Evolutionary conservation across 2,797 vertebrate genomes (phyloP).

Genomic region (Micrastur ruficollis): DNA sequence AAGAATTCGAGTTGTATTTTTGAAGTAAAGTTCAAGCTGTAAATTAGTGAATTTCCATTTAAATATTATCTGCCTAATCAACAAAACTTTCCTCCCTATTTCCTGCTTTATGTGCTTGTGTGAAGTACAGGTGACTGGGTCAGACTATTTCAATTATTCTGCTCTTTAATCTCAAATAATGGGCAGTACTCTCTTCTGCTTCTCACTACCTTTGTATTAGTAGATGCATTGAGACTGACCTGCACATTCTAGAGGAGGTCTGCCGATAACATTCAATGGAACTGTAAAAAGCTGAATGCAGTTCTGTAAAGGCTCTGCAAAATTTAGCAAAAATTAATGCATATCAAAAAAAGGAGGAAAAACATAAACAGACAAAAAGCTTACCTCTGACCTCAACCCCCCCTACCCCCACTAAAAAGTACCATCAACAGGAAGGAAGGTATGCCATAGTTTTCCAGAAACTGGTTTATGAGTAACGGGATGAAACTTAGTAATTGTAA

Average conservation of each 20-base stretch:
- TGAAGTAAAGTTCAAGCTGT: not conserved
- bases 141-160: slow-evolving; percentile 9
- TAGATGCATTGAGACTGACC: not conserved
- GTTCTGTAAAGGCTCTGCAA: not conserved
- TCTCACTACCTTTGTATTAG: not conserved
- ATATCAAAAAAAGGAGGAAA: not conserved
- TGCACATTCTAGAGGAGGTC: not conserved
- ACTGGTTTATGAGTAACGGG: not conserved
- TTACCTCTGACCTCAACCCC: not conserved
- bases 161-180: not conserved
- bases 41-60: not conserved
- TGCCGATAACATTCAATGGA: not conserved
- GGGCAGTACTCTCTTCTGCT: not conserved
- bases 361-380: not conserved
- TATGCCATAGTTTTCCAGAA: not conserved
- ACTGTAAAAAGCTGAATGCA: not conserved
- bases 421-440: not conserved
- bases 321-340: not conserved
- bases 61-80: not conserved
- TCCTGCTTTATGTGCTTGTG: not conserved
- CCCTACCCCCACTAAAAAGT: not conserved
- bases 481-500: not conserved
- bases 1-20: not conserved
- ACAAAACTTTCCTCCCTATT: not conserved
- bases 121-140: not conserved